Evolutionary conservation across 1,140 invertebrate genomes (phyloP).

Genomic region (Bombus ignitus): DNA sequence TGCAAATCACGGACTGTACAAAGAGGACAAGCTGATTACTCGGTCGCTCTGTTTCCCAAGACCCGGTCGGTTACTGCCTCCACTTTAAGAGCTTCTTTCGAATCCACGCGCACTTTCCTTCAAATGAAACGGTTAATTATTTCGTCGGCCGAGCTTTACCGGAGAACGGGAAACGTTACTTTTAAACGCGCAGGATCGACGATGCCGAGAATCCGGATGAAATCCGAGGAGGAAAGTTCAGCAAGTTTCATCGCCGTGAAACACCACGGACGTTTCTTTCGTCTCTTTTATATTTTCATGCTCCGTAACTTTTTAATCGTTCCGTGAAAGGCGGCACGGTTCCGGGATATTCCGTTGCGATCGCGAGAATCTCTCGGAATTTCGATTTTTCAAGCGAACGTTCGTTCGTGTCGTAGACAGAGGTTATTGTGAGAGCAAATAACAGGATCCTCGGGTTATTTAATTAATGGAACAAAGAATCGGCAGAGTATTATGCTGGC

Average conservation of each 20-base stretch:
- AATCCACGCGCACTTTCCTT: background rate
- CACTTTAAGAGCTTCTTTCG: background rate
- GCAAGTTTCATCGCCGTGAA: constrained; percentile 32
- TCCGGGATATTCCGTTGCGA: background rate
- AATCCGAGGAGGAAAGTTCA: constrained; percentile 15
- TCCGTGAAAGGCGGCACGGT: too few species aligned
- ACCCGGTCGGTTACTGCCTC: background rate
- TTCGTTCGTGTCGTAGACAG: background rate
- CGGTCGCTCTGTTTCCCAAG: background rate
- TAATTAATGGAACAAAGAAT: background rate
- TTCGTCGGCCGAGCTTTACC: background rate
- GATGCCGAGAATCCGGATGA: constrained; percentile 18
- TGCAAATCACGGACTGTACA: background rate
- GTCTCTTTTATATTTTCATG: constrained; percentile 31
- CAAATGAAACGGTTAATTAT: constrained; percentile 50
- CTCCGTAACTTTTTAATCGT: constrained; percentile 37
- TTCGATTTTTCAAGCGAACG: background rate
- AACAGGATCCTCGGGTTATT: background rate
- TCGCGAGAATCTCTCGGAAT: background rate
- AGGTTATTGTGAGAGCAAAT: background rate
- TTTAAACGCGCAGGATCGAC: constrained; percentile 18
- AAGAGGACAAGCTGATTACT: background rate
- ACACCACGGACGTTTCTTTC: constrained; percentile 18
- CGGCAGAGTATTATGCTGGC: background rate
- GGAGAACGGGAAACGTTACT: background rate